Conservation (phyloP, 1,140 invertebrate species). For the Vollenhovia emeryi region DNA sequence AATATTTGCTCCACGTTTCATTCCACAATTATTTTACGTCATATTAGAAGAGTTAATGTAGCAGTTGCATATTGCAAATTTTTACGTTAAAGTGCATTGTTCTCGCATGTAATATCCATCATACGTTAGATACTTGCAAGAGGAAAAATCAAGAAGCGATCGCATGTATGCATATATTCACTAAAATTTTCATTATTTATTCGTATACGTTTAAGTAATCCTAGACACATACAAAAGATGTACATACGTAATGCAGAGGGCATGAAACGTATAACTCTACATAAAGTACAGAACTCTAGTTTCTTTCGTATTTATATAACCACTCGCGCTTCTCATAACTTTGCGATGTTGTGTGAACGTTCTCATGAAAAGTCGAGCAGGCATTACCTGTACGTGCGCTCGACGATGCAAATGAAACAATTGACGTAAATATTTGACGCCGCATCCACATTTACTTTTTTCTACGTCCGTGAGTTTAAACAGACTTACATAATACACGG, state of each 20-base stretch:
- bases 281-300: too few species aligned
- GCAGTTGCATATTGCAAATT: neutral
- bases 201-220: neutral
- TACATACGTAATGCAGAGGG: neutral
- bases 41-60: neutral
- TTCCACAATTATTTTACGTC: neutral
- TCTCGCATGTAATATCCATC: neutral
- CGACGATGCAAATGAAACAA: slow-evolving; percentile 15
- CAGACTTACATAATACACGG: slow-evolving; percentile 25
- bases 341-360: neutral
- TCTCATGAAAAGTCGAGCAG: neutral
- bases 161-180: neutral
- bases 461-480: slow-evolving; percentile 56
- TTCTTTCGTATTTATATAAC: neutral
- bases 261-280: neutral
- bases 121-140: too few species aligned
- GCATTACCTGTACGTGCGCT: neutral
- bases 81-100: neutral
- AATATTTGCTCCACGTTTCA: neutral
- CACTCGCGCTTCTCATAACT: neutral
- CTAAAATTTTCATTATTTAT: neutral
- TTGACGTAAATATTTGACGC: slow-evolving; percentile 61
- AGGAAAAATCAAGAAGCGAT: neutral
- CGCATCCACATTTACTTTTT: slow-evolving; percentile 45
- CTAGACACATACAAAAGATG: neutral